Evolutionary conservation across 2,113 vertebrate genomes (phyloP).

Genomic region (Azemiops feae): DNA sequence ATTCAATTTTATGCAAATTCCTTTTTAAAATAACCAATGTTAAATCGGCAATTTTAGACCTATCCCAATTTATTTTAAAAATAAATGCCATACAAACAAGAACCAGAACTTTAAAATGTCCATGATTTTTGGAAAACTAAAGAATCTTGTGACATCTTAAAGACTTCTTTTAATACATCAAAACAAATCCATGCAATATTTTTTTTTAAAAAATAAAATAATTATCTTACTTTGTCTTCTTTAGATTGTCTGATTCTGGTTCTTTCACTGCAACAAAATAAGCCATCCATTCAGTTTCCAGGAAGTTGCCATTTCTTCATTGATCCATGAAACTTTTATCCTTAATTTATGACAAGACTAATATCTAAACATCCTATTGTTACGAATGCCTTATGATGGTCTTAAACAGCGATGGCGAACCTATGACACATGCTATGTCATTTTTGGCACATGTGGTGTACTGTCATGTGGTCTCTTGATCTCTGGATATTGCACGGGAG

Average conservation of each 20-base stretch:
- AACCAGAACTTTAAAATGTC: slow-evolving; percentile 17
- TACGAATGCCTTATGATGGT: background rate
- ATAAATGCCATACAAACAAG: background rate
- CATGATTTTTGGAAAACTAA: background rate
- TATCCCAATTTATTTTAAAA: background rate
- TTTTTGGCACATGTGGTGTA: background rate
- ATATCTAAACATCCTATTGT: background rate
- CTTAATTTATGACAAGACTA: background rate
- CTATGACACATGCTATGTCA: background rate
- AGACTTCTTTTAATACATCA: slow-evolving; percentile 22
- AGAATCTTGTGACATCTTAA: slow-evolving; percentile 35
- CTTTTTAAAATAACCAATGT: background rate
- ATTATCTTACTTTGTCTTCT: slow-evolving; percentile 84
- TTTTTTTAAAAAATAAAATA: slow-evolving; percentile 22
- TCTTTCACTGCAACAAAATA: slow-evolving; percentile 80
- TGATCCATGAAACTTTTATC: background rate
- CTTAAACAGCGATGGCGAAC: background rate
- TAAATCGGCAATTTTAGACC: background rate
- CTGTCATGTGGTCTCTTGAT: background rate
- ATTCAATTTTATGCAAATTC: background rate
- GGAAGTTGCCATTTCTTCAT: background rate
- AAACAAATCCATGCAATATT: slow-evolving; percentile 52
- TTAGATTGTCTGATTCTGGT: slow-evolving; percentile 77
- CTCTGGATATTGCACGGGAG: too few relatives aligned
- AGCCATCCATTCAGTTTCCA: slow-evolving; percentile 11